Base-by-base conservation (phyloP, 2,113 vertebrate genomes). In the Zingel zingel region DNA sequence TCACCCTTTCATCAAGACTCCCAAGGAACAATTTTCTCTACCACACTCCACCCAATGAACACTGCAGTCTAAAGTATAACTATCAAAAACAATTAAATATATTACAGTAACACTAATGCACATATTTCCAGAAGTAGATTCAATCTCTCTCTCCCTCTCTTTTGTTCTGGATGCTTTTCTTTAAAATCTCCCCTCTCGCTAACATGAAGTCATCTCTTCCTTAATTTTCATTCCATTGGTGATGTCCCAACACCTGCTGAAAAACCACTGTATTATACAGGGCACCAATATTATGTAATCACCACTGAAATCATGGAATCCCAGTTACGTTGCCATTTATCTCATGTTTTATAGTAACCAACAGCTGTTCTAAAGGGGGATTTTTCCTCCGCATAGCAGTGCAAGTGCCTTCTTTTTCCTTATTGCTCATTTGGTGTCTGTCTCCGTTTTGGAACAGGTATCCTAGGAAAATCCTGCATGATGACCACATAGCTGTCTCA, bases 341-440 rank as follows among this genome's bases (percentile, higher is more conserved):
- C 76, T 87, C 71, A 27, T 91, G 86, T 87, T 92, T 93, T 88
- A 87, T 85, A 54, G 84, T 70, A 74, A 89, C 87, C 75, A 89
- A 77, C 84, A 91, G 87, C 78, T 86, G 84, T 61, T 87, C 54
- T 16, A 80, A 74, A 67, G 65, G 84, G 84, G 88, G 81, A 76
- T 59, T 86, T 87, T 87, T 65, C 78, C 57, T 78, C 75, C 64
- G 23, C 69, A 84, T 23, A 78, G 59, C 56, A 71, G 4, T 85
- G 81, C 61, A 71, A 67, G 39, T 67, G 68, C 58, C 67, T 61
- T 48, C 66, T 74, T 86, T 80, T 88, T 82, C 83, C 73, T 58
- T 75, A 69, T 64, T 51, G 54, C 74, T 83, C 70, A 67, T 65
- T 79, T 77, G 83, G 45, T 82, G 71, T 87, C n/a, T 67, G 82